Evolutionary conservation across 2,113 vertebrate species (phyloP), one percentile per base, ranked within the genome.

Genomic region (Labrus mixtus): DNA sequence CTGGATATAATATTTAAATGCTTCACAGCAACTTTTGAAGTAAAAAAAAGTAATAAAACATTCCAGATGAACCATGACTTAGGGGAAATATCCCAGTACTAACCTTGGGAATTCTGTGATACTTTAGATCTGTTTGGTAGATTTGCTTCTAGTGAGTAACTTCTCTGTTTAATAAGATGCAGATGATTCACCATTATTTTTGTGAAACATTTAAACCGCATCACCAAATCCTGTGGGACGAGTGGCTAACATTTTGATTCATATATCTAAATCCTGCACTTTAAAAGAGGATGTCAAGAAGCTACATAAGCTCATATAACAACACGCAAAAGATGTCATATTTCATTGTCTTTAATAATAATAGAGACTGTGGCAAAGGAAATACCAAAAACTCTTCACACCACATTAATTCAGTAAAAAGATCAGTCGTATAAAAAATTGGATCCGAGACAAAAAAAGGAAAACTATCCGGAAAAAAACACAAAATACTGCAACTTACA

Each of bases 281-380:
- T 56, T 4, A 22, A 6, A 73, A 11, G 46, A 25, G 25, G 1
- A 2, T 25, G 25, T 25, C 25, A 1, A 25, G 25, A 25, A 25
- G 25, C 25, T 41, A 17, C 25, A 63, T 48, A 46, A 66, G 45
- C 22, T 39, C 25, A 45, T 41, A 22, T 56, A 62, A 76, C 60
- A 76, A 62, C 45, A 61, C 15, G 4, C 10, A 36, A 19, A 13
- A 19, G 0, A 43, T 67, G 54, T 77, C 61, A 67, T 59, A 63
- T 46, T 78, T 41, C 50, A 66, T 51, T n/a, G 41, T 11, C 51
- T 84, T 87, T 89, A 85, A 82, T 76, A 45, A 36, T 81, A 76
- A 68, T 48, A 48, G 76, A 68, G 55, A 70, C 29, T 46, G 53
- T 4, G 48, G 63, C 17, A 53, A 45, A 23, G 46, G 33, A 81